Percentiles rank a stretch among this genome's conserved stretches.
These are phyloP conservation scores for Hyperopisus bebe DNA, from an alignment of 2,113 vertebrate genomes.

Conservation along the genomic window DNA sequence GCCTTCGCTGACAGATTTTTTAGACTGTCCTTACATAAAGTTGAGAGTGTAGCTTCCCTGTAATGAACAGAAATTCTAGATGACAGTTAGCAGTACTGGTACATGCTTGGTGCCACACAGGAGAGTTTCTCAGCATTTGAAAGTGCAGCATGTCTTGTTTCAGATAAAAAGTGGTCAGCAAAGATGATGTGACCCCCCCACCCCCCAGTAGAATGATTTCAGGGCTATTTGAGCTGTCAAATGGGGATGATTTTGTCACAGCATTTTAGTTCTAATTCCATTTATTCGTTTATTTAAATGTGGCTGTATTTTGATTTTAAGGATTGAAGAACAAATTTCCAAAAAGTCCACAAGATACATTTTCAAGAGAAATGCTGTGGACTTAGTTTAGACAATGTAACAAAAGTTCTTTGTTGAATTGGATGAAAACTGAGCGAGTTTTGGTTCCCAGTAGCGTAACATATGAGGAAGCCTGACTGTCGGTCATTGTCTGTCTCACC, in stretches of 20 bases:
- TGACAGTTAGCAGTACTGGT: background rate
- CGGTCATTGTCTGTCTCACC: background rate
- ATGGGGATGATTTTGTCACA: background rate
- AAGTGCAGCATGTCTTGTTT: background rate
- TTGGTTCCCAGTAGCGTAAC: background rate
- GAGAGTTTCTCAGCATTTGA: background rate
- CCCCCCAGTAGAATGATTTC: background rate
- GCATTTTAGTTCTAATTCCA: background rate
- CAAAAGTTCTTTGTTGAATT: background rate
- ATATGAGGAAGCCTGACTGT: background rate
- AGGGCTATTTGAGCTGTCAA: background rate
- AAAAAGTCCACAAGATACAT: background rate
- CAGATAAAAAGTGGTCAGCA: background rate
- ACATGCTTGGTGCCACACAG: background rate
- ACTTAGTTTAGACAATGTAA: background rate
- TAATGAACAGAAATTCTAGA: background rate
- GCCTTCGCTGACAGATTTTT: background rate
- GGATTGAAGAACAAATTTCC: background rate
- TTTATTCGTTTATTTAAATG: background rate
- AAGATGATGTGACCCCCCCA: background rate
- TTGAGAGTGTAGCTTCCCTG: background rate
- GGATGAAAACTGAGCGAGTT: background rate
- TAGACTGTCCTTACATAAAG: background rate
- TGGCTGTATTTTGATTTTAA: background rate
- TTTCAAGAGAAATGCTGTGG: background rate